These are phyloP conservation scores for Entomobrya multifasciata DNA, from an alignment of 2,888 invertebrate species.

Conservation along the genomic window DNA sequence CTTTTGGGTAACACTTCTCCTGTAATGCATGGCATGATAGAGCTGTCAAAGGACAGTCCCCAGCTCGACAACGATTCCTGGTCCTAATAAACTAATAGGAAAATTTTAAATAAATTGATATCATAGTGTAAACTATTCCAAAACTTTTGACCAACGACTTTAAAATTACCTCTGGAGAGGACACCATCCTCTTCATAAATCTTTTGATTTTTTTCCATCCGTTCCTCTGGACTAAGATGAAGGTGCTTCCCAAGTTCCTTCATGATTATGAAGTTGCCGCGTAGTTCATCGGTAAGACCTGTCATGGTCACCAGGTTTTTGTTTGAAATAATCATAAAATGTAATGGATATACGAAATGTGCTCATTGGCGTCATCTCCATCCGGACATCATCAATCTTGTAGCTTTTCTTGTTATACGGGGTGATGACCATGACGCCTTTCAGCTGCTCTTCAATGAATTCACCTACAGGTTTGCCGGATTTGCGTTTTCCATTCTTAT, in stretches of 20 bases:
- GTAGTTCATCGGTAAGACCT: slow-evolving; percentile 92
- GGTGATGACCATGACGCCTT: slow-evolving; percentile 87
- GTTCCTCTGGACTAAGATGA: slow-evolving; percentile 89
- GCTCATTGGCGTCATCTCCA: slow-evolving; percentile 86
- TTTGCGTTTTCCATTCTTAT: slow-evolving; percentile 12
- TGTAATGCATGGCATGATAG: slow-evolving; percentile 83
- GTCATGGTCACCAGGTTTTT: slow-evolving; percentile 90
- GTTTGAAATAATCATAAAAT: slow-evolving; percentile 75
- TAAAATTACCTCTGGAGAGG: slow-evolving; percentile 81
- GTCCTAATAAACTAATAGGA: slow-evolving; percentile 22
- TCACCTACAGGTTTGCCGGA: not conserved
- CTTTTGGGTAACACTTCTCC: slow-evolving; percentile 86
- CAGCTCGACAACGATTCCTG: slow-evolving; percentile 87
- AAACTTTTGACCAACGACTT: not conserved
- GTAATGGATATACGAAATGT: slow-evolving; percentile 83
- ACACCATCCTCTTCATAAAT: slow-evolving; percentile 83
- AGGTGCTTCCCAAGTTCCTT: slow-evolving; percentile 91
- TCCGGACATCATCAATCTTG: slow-evolving; percentile 91
- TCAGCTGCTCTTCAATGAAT: slow-evolving; percentile 81
- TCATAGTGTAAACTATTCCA: no score
- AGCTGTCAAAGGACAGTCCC: slow-evolving; percentile 87
- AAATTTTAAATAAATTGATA: not conserved
- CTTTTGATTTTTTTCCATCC: slow-evolving; percentile 87
- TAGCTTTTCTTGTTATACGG: slow-evolving; percentile 95
- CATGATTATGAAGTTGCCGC: slow-evolving; percentile 91